phyloP scores from a whole-genome alignment of 2,888 invertebrate genomes.

The Eilema sororculum region DNA sequence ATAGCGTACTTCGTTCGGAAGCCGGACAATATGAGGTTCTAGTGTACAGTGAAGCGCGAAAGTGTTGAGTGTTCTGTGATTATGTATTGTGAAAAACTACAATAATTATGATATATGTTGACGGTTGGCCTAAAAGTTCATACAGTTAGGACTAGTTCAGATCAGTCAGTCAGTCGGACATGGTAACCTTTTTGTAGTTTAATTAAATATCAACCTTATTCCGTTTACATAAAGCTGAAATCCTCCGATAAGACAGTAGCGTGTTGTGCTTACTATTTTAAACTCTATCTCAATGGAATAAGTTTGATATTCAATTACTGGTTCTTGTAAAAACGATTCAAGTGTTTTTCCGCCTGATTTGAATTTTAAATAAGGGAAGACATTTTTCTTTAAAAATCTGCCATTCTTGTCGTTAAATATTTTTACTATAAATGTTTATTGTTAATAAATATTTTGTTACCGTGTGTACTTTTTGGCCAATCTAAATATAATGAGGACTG shows the following conservation, averaged over 20 bases:
- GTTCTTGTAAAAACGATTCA: too few relatives aligned
- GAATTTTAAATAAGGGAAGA: too few relatives aligned
- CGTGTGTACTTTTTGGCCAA: background rate
- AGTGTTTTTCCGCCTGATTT: too few relatives aligned
- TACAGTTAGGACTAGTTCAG: background rate
- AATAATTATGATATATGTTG: background rate
- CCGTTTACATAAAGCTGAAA: too few relatives aligned
- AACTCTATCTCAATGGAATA: too few relatives aligned
- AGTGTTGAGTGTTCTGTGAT: conserved; percentile 7
- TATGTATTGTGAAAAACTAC: background rate
- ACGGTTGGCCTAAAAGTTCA: background rate
- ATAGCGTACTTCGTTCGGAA: conserved; percentile 94
- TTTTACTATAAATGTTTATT: too few relatives aligned
- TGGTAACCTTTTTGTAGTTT: background rate
- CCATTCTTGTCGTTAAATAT: too few relatives aligned
- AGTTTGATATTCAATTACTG: too few relatives aligned
- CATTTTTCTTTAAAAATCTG: too few relatives aligned
- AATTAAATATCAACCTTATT: background rate
- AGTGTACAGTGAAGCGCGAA: conserved; percentile 18
- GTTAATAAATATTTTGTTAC: background rate
- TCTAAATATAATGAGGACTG: background rate
- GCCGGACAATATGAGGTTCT: conserved; percentile 94
- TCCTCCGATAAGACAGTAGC: too few relatives aligned
- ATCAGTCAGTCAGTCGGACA: too few relatives aligned
- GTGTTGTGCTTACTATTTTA: too few relatives aligned